Conservation (phyloP, 2,888 invertebrate species). For the Rhopalosiphum nymphaeae region DNA sequence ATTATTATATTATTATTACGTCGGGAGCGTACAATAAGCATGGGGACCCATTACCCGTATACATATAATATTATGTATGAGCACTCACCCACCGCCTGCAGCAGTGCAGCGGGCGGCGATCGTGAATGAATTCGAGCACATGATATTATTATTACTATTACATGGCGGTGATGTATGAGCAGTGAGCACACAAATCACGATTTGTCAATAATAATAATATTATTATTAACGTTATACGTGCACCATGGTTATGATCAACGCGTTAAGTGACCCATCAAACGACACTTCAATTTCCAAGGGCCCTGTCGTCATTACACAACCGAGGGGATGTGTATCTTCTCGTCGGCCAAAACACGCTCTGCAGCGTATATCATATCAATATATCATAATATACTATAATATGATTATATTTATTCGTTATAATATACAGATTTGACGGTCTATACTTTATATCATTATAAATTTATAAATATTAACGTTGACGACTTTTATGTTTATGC, state of each 20-base stretch:
- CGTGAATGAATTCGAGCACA: not conserved
- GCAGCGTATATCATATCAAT: not conserved
- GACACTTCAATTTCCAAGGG: conserved; percentile 37
- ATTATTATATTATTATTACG: not conserved
- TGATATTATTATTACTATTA: not conserved
- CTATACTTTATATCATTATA: not conserved
- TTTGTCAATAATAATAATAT: not conserved
- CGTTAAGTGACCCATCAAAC: conserved; percentile 42
- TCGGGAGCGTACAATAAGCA: not conserved
- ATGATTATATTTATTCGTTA: not conserved
- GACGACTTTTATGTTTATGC: not conserved
- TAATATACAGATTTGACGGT: not conserved
- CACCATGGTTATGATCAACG: not conserved
- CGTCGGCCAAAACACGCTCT: not conserved
- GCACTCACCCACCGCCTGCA: not conserved
- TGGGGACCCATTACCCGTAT: not conserved
- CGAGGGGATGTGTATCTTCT: not conserved
- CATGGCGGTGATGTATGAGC: not conserved
- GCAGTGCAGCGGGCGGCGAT: not conserved
- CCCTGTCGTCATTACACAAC: not conserved
- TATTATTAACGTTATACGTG: not conserved
- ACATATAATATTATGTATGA: not conserved
- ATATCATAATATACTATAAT: not conserved
- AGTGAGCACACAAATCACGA: not conserved
- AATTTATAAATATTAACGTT: not conserved